Base-by-base conservation (phyloP, 2,797 vertebrate genomes). In the Cyclopterus lumpus region DNA sequence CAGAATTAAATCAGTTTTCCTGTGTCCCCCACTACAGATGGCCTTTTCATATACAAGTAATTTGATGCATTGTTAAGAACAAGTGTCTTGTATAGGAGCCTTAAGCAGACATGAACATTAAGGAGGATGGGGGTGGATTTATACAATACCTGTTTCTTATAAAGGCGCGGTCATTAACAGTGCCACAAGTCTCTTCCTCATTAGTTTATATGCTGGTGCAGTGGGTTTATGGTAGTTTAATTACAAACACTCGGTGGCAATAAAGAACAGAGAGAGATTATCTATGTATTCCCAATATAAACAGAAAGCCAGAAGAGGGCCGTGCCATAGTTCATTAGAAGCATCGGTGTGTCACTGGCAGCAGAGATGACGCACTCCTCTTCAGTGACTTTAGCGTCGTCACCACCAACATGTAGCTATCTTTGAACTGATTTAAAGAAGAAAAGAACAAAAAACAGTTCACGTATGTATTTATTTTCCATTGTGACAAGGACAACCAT, bases 391-490 rank as follows among this genome's bases (percentile, higher is more conserved):
- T 6, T 5, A 26, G 20, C 16, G 12, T 51, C 16, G 12, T 51
- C 59, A 8, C 3, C 16, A 65, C 15, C 4, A 57, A 22, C 5
- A 63, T 2, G 3, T 5, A 40, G 6, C 5, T 1, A 1, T 14
- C 32, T 22, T 7, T 32, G 24, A 26, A 32, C 1, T 1, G 1
- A 8, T 12, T 40, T 12, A 10, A 40, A 12, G 12, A 40, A 12
- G 3, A 3, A 40, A 40, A 7, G 9, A 11, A 16, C n/a, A 15
- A 30, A 36, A 2, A 1, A 67, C 26, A 51, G 9, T 40, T 77
- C 9, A 63, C 77, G 66, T 75, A 24, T 71, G 38, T 18, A 67
- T 89, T 84, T 88, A 86, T 84, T 90, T 78, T 30, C 15, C 9
- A 34, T 8, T 28, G 14, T 67, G 72, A 77, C 61, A 62, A 58